Conservation (phyloP, 2,113 vertebrate genomes). For the Apodemus sylvaticus region DNA sequence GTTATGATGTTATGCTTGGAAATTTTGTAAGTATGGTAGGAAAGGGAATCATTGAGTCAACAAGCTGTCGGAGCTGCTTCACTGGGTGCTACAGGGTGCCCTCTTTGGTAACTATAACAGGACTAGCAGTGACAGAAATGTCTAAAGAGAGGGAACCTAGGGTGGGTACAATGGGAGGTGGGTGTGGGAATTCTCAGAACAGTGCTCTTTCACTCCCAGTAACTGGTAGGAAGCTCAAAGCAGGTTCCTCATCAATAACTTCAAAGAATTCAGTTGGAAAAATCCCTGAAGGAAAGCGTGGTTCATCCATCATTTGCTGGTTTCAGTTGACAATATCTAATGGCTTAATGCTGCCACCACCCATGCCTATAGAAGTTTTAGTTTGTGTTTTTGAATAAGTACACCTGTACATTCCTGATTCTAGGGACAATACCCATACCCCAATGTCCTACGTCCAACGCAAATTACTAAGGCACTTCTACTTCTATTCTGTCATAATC, state of each 20-base stretch:
- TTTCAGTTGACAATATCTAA: conserved; percentile 84
- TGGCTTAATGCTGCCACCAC: background rate
- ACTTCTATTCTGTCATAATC: background rate
- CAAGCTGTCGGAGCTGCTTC: conserved; percentile 94
- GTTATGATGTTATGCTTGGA: background rate
- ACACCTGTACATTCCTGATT: background rate
- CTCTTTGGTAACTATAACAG: conserved; percentile 94
- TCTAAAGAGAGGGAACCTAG: conserved; percentile 93
- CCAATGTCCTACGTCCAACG: background rate
- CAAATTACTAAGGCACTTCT: background rate
- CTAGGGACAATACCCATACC: background rate
- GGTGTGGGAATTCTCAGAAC: conserved; percentile 89
- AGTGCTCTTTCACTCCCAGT: conserved; percentile 40
- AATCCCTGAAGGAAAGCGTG: conserved; percentile 81
- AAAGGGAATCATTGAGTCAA: background rate
- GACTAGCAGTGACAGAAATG: conserved; percentile 91
- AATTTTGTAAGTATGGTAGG: background rate
- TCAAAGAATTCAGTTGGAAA: conserved; percentile 78
- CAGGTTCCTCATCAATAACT: conserved; percentile 69
- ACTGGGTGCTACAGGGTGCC: conserved; percentile 94
- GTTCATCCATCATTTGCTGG: conserved; percentile 84
- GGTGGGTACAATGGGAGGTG: conserved; percentile 91
- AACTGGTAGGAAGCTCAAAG: conserved; percentile 75
- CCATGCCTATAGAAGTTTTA: background rate
- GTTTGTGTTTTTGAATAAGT: background rate